Conservation (phyloP, 1,140 invertebrate genomes). For the Monochamus saltuarius region DNA sequence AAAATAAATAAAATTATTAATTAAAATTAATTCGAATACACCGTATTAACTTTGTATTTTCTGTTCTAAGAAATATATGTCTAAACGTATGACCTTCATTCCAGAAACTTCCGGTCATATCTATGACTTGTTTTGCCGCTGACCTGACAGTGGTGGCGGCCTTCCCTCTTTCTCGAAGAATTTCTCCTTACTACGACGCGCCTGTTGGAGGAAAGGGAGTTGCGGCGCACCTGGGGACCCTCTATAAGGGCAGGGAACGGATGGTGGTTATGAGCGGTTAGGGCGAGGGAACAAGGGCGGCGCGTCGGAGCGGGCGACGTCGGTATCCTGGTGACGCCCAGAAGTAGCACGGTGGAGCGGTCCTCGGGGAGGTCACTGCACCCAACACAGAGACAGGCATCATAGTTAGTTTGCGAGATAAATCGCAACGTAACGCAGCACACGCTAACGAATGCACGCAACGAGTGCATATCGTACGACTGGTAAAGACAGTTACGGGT, state of each 20-base stretch:
- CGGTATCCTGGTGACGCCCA: constrained; percentile 48
- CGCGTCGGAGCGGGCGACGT: constrained; percentile 42
- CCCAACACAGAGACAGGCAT: constrained; percentile 21
- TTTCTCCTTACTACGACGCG: constrained; percentile 17
- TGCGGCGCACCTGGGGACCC: constrained; percentile 17
- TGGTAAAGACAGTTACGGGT: neutral
- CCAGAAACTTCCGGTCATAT: too few relatives aligned
- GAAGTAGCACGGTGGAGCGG: constrained; percentile 45
- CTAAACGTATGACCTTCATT: too few relatives aligned
- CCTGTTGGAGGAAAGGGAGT: constrained; percentile 13
- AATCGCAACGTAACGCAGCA: too few relatives aligned
- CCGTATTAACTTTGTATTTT: too few relatives aligned
- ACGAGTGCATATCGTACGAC: too few relatives aligned
- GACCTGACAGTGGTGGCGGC: neutral
- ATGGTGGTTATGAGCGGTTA: neutral
- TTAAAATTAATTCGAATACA: too few relatives aligned
- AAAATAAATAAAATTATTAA: too few relatives aligned
- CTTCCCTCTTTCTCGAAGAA: constrained; percentile 22
- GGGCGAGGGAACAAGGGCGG: constrained; percentile 44
- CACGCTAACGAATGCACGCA: too few relatives aligned
- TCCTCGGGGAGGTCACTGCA: constrained; percentile 50
- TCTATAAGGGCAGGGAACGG: constrained; percentile 11
- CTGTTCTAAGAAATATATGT: too few relatives aligned
- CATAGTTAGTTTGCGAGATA: neutral
- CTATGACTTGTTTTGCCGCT: neutral